phyloP scores from a whole-genome alignment of 2,113 vertebrate species.

The Psammodynastes pulverulentus region DNA sequence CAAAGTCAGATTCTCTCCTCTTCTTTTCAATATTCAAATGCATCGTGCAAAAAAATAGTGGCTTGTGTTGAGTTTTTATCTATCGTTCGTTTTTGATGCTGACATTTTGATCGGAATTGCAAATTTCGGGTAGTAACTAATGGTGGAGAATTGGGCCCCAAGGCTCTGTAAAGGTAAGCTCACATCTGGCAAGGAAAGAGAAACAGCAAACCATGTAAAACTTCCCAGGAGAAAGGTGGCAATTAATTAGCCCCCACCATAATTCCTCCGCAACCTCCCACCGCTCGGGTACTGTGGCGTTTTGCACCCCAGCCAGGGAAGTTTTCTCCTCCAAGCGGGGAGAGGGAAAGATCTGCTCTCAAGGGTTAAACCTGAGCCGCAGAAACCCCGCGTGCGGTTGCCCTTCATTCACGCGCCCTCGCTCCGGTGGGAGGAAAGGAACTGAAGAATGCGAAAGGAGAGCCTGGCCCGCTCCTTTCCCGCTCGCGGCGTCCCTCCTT shows the following conservation, averaged over 20 bases:
- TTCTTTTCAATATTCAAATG: neutral
- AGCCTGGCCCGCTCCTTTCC: neutral
- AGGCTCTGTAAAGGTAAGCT: neutral
- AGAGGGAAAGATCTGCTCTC: neutral
- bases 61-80: neutral
- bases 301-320: neutral
- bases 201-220: neutral
- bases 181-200: neutral
- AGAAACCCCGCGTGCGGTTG: neutral
- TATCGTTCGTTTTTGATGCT: neutral
- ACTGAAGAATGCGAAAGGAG: slow-evolving; percentile 19
- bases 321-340: neutral
- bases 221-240: neutral
- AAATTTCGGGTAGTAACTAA: neutral
- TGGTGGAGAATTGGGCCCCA: neutral
- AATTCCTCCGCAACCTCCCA: neutral
- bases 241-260: neutral
- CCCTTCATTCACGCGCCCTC: neutral
- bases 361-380: neutral
- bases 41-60: neutral
- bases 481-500: neutral
- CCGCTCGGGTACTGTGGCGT: neutral
- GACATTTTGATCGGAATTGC: neutral
- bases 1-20: neutral
- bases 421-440: neutral